A percentile compares a stretch with the other conserved stretches of the same genome.
Conservation (phyloP, 2,113 vertebrate genomes). For the Lontra canadensis region DNA sequence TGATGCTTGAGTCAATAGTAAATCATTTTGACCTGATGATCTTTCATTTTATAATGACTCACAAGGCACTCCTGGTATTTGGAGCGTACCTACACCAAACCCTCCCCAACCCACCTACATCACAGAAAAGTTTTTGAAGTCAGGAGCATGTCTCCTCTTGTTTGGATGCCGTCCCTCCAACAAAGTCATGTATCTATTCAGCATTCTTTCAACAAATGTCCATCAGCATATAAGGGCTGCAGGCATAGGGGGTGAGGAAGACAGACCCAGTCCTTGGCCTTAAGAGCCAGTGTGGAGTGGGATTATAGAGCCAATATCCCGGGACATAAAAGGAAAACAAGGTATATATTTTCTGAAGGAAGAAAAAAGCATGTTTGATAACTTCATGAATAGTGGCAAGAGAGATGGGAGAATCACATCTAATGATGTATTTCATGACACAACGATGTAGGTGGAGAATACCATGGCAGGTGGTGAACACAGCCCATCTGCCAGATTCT, state of each 20-base stretch:
- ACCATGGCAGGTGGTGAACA: not conserved
- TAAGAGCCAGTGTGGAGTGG: not conserved
- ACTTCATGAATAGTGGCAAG: not conserved
- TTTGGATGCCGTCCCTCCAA: not conserved
- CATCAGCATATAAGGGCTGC: not conserved
- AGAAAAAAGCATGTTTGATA: not conserved
- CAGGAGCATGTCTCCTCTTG: not conserved
- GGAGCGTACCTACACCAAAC: not conserved
- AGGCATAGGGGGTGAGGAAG: not conserved
- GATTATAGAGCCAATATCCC: not conserved
- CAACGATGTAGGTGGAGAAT: not conserved
- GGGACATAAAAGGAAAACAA: not conserved
- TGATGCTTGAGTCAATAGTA: not conserved
- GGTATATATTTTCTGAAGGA: not conserved
- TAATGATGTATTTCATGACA: not conserved
- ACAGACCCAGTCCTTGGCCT: not conserved
- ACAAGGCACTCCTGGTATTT: not conserved
- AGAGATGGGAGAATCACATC: not conserved
- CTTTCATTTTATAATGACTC: not conserved
- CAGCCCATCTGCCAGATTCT: not conserved
- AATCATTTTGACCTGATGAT: not conserved
- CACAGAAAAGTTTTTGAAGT: not conserved
- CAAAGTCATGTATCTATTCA: not conserved
- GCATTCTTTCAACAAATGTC: not conserved
- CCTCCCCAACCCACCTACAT: no score